Conservation (phyloP, 2,888 invertebrate species). For the Tinea semifulvella region DNA sequence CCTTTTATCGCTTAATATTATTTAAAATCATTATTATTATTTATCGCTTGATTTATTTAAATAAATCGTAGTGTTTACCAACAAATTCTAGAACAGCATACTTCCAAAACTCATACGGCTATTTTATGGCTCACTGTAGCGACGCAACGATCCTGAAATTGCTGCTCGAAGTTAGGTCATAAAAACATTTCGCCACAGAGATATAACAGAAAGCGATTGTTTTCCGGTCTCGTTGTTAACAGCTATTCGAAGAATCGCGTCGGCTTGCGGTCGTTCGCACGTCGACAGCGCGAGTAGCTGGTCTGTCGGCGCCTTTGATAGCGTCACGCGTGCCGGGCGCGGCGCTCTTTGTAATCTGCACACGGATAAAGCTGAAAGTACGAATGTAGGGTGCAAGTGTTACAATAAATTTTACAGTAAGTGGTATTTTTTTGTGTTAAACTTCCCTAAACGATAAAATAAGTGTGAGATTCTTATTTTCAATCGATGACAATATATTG, state of each 20-base stretch:
- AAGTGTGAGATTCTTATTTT: too few relatives aligned
- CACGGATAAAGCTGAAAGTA: conserved; percentile 2
- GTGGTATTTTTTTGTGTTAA: too few relatives aligned
- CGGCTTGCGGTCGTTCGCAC: conserved; percentile 15
- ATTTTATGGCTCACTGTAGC: conserved; percentile 3
- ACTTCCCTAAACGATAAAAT: too few relatives aligned
- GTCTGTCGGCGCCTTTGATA: conserved; percentile 11
- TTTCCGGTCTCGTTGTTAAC: conserved; percentile 14
- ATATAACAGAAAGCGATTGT: conserved; percentile 17
- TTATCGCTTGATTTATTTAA: neutral
- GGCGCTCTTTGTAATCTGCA: conserved; percentile 6
- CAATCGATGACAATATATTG: too few relatives aligned
- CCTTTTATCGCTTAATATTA: too few relatives aligned
- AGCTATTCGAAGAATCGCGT: conserved; percentile 16
- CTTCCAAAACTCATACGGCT: conserved; percentile 5
- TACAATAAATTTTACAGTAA: neutral
- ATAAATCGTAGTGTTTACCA: neutral
- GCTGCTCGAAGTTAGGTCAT: conserved; percentile 5
- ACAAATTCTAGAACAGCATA: neutral
- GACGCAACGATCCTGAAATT: neutral
- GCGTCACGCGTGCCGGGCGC: conserved; percentile 4
- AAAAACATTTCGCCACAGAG: conserved; percentile 3
- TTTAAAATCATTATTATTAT: too few relatives aligned
- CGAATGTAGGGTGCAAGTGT: neutral
- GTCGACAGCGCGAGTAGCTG: neutral